These are phyloP conservation scores for Pelecanus crispus DNA, from an alignment of 2,113 vertebrate genomes.

Conservation along the genomic window DNA sequence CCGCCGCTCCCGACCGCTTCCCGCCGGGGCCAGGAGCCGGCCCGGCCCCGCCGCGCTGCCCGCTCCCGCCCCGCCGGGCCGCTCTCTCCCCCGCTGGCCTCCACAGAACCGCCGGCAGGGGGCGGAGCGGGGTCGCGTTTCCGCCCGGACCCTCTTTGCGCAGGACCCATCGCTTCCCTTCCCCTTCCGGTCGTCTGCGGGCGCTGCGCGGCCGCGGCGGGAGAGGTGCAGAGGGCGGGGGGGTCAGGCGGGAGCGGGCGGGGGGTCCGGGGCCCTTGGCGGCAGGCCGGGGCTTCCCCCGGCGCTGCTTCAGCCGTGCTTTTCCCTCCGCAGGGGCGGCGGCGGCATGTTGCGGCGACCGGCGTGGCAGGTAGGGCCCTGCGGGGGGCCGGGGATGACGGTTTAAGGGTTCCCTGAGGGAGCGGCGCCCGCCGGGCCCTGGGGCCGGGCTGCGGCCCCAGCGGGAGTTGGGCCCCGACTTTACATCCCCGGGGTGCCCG, in stretches of 20 bases:
- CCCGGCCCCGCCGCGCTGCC: background rate
- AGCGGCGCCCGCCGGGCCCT: background rate
- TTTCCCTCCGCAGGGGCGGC: background rate
- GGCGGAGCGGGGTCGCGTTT: background rate
- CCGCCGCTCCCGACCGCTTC: too few relatives aligned
- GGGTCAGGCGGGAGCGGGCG: background rate
- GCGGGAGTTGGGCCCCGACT: background rate
- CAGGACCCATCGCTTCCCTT: background rate
- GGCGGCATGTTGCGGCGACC: conserved; percentile 12
- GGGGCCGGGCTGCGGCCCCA: too few relatives aligned
- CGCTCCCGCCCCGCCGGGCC: too few relatives aligned
- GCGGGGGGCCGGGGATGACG: background rate
- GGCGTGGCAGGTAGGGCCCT: conserved; percentile 3
- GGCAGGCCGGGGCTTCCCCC: background rate
- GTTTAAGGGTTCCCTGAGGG: background rate
- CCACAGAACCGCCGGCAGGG: too few relatives aligned
- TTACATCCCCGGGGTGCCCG: too few relatives aligned
- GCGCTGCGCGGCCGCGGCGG: background rate
- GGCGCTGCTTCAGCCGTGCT: background rate
- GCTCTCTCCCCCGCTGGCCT: too few relatives aligned
- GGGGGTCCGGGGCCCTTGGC: background rate
- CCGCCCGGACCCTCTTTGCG: background rate
- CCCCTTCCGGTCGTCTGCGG: background rate
- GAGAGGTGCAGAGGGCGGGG: background rate
- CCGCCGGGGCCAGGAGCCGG: too few relatives aligned